Percentiles rank a stretch among this genome's conserved stretches.
phyloP scores from a whole-genome alignment of 2,888 invertebrate genomes.

The Bibio marci region DNA sequence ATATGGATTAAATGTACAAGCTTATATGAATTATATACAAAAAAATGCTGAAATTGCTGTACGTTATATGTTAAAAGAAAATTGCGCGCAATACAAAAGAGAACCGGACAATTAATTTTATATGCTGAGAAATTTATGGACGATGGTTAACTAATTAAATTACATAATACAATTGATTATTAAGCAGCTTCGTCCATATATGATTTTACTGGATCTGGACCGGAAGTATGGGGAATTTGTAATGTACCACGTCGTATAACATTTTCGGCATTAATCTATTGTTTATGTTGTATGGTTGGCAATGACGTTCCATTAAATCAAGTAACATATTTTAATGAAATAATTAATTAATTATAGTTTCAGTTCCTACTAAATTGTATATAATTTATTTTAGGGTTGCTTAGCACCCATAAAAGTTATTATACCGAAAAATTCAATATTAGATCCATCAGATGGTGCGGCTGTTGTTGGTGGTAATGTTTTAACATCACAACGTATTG shows the following conservation, averaged over 20 bases:
- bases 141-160: conserved; percentile 74
- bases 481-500: conserved; percentile 89
- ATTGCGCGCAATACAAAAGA: conserved; percentile 30
- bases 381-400: conserved; percentile 61
- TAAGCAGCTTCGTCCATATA: conserved; percentile 58
- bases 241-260: conserved; percentile 95
- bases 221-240: conserved; percentile 91
- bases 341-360: too few species aligned
- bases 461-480: conserved; percentile 99
- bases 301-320: conserved; percentile 95
- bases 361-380: too few species aligned
- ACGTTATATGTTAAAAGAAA: conserved; percentile 70
- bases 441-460: conserved; percentile 82
- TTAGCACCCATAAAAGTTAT: conserved; percentile 70
- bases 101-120: conserved; percentile 41
- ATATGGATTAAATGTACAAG: conserved; percentile 81
- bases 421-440: conserved; percentile 69
- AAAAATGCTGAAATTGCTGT: conserved; percentile 91
- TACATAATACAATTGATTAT: conserved; percentile 62
- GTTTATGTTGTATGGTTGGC: conserved; percentile 91
- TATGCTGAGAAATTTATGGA: conserved; percentile 79
- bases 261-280: conserved; percentile 92
- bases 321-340: conserved; percentile 32
- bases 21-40: conserved; percentile 95
- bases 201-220: conserved; percentile 79